Percentiles rank a stretch among this genome's conserved stretches.
These are phyloP conservation scores for Nasua narica DNA, from an alignment of 2,797 vertebrate species.

Conservation along the genomic window DNA sequence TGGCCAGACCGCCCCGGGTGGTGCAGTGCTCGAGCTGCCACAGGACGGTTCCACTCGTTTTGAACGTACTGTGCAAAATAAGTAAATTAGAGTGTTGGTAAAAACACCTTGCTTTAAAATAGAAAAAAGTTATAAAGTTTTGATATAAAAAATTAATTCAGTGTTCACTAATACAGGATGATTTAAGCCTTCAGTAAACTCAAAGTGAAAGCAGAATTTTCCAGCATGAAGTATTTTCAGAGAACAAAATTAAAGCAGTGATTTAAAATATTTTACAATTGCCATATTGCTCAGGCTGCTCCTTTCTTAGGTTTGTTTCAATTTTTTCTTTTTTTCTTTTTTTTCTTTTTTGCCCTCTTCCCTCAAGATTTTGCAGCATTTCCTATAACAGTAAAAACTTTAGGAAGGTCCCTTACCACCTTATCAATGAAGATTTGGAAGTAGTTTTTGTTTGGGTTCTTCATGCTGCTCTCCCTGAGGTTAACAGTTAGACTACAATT, in stretches of 20 bases:
- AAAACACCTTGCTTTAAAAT: slow-evolving; percentile 50
- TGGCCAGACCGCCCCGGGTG: background rate
- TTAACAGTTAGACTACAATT: slow-evolving; percentile 29
- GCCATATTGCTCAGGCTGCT: background rate
- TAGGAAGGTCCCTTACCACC: slow-evolving; percentile 7
- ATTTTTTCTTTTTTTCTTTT: background rate
- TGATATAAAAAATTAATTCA: slow-evolving; percentile 66
- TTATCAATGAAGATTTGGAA: slow-evolving; percentile 41
- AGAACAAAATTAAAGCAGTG: slow-evolving; percentile 55
- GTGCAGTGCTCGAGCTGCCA: background rate
- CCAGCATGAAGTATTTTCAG: slow-evolving; percentile 58
- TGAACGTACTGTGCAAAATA: slow-evolving; percentile 45
- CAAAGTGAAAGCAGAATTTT: slow-evolving; percentile 60
- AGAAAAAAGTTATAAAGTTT: slow-evolving; percentile 4
- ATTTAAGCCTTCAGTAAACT: slow-evolving; percentile 71
- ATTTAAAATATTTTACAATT: slow-evolving; percentile 20
- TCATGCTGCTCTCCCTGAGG: slow-evolving; percentile 18
- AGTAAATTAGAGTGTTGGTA: background rate
- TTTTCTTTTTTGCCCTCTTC: background rate
- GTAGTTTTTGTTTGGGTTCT: background rate
- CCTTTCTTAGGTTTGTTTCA: slow-evolving; percentile 25
- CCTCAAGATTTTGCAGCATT: background rate
- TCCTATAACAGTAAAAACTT: background rate
- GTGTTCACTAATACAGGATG: slow-evolving; percentile 38
- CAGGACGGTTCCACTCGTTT: background rate